Conservation (phyloP, 2,797 vertebrate species). For the Coranthus polyacanthus region DNA sequence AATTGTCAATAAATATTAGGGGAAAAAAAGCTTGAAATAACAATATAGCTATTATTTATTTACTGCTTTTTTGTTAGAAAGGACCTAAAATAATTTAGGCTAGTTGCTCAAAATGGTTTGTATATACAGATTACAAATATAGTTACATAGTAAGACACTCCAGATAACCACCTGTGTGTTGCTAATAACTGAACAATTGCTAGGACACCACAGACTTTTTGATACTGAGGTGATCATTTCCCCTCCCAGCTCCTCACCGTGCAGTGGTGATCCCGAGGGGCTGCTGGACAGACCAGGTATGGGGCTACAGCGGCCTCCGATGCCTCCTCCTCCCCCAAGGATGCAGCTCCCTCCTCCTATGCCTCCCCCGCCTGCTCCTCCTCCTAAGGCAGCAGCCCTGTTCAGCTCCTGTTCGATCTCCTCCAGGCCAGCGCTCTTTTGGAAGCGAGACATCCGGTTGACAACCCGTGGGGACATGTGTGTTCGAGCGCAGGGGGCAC, state of each 20-base stretch:
- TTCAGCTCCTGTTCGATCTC: conserved; percentile 98
- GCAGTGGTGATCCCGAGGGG: conserved; percentile 94
- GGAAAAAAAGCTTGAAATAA: too few species aligned
- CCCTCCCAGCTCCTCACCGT: conserved; percentile 84
- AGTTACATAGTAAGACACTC: too few species aligned
- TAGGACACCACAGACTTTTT: too few species aligned
- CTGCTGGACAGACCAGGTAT: conserved; percentile 95
- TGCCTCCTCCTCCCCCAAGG: conserved; percentile 71
- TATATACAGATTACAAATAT: too few species aligned
- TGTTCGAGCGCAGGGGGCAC: conserved; percentile 94
- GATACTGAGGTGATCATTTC: too few species aligned
- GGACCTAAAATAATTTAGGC: too few species aligned
- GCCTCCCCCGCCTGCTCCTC: conserved; percentile 52
- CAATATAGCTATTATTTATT: too few species aligned
- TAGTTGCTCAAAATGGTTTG: too few species aligned
- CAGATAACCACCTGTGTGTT: too few species aligned
- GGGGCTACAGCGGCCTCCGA: conserved; percentile 93
- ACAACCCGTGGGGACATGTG: conserved; percentile 97
- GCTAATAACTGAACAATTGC: too few species aligned
- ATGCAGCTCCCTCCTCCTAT: conserved; percentile 69
- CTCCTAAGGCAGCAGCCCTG: conserved; percentile 82
- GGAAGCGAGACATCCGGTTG: conserved; percentile 98
- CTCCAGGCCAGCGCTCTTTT: conserved; percentile 97
- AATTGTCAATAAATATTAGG: too few species aligned
- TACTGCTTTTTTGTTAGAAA: too few species aligned